phyloP scores from a whole-genome alignment of 1,140 invertebrate species.

The Drosophila orena region DNA sequence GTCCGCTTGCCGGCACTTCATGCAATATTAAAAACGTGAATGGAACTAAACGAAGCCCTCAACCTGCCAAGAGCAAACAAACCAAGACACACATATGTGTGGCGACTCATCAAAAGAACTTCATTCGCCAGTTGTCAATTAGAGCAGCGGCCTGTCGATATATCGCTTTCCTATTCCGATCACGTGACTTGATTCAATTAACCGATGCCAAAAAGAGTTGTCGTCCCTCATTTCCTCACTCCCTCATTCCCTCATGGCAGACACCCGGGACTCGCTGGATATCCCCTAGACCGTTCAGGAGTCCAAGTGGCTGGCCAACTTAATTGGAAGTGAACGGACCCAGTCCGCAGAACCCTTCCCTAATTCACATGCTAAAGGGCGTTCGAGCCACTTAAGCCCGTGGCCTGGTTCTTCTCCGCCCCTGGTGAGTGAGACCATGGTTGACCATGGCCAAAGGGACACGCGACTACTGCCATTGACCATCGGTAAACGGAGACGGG shows the following conservation, averaged over 20 bases:
- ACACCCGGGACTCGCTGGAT: not conserved
- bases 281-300: conserved; percentile 1
- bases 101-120: conserved; percentile 43
- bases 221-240: conserved; percentile 11
- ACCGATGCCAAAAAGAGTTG: conserved; percentile 69
- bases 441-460: conserved; percentile 23
- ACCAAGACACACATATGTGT: conserved; percentile 13
- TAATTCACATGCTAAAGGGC: conserved; percentile 76
- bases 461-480: conserved; percentile 45
- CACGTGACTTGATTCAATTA: conserved; percentile 85
- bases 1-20: conserved; percentile 54
- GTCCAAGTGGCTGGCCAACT: conserved; percentile 41
- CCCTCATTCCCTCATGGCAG: not conserved
- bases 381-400: conserved; percentile 83
- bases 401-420: conserved; percentile 43
- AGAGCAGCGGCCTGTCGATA: conserved; percentile 38
- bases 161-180: conserved; percentile 78
- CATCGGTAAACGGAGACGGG: not conserved
- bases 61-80: conserved; percentile 17
- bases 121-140: conserved; percentile 56
- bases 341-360: conserved; percentile 13
- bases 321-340: conserved; percentile 57
- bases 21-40: conserved; percentile 73
- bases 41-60: conserved; percentile 37
- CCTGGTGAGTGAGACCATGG: not conserved